A percentile compares a stretch with the other conserved stretches of the same genome.
Conservation (phyloP, 2,888 invertebrate genomes). For the Ariolimax columbianus region DNA sequence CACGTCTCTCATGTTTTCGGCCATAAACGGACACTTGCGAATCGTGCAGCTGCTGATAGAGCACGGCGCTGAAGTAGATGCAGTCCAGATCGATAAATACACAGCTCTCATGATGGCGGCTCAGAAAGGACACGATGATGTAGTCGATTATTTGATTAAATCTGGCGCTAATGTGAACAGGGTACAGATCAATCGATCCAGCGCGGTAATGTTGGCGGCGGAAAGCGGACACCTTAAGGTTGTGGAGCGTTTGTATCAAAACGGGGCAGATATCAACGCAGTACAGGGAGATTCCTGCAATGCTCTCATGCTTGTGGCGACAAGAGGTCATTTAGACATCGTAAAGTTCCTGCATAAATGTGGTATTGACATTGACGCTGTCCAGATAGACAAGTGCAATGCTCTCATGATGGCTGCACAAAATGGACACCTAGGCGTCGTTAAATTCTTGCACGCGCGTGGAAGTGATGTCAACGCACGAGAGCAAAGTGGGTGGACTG, state of each 20-base stretch:
- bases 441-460: background rate
- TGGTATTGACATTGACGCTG: background rate
- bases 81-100: background rate
- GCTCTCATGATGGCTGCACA: conserved; percentile 35
- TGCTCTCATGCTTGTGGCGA: conserved; percentile 14
- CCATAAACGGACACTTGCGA: background rate
- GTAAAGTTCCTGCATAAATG: conserved; percentile 1
- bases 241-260: conserved; percentile 5
- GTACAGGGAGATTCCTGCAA: background rate
- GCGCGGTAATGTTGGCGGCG: conserved; percentile 7
- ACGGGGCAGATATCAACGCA: background rate
- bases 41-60: background rate
- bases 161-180: background rate
- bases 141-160: background rate
- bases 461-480: conserved; percentile 12
- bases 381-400: background rate
- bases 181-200: background rate
- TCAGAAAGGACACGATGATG: conserved; percentile 8
- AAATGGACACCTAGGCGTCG: background rate
- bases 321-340: background rate
- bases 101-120: conserved; percentile 26
- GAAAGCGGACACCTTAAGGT: conserved; percentile 5
- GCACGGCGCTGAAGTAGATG: conserved; percentile 2
- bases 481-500: conserved; percentile 14
- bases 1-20: conserved; percentile 16